Conservation (phyloP, 1,140 invertebrate genomes). For the Brachionus plicatilis region DNA sequence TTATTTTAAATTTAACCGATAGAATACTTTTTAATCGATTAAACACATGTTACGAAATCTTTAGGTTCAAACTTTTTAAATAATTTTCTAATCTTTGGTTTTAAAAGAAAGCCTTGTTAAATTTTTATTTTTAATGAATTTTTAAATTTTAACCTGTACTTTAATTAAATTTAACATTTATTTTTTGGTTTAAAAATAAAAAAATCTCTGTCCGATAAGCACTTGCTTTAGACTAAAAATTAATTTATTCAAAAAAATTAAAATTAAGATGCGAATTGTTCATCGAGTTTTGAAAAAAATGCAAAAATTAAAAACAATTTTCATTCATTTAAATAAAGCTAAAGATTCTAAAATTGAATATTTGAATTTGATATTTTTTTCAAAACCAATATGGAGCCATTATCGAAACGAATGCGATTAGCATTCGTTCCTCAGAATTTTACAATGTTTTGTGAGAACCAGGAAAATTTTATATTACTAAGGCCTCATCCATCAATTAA, state of each 20-base stretch:
- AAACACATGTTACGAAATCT: too few relatives aligned
- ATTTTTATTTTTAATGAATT: too few relatives aligned
- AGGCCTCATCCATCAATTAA: neutral
- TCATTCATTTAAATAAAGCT: neutral
- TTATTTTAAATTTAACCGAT: too few relatives aligned
- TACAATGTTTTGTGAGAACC: neutral
- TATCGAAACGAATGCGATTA: neutral
- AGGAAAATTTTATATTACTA: neutral
- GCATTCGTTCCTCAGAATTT: neutral
- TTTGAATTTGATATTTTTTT: neutral
- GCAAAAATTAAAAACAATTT: neutral
- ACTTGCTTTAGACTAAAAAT: neutral
- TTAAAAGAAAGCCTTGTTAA: too few relatives aligned
- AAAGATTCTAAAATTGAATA: too few relatives aligned
- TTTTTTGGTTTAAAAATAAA: too few relatives aligned
- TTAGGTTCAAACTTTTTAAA: too few relatives aligned
- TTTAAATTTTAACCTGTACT: too few relatives aligned
- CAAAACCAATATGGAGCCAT: neutral
- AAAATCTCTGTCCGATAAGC: too few relatives aligned
- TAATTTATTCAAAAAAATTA: neutral
- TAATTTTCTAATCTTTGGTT: too few relatives aligned
- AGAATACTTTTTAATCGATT: too few relatives aligned
- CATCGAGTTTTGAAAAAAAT: neutral
- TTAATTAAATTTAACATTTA: too few relatives aligned
- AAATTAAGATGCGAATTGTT: neutral